Evolutionary conservation across 1,140 invertebrate species (phyloP), one percentile per base, ranked within the genome.

Genomic region (Vanessa atalanta): DNA sequence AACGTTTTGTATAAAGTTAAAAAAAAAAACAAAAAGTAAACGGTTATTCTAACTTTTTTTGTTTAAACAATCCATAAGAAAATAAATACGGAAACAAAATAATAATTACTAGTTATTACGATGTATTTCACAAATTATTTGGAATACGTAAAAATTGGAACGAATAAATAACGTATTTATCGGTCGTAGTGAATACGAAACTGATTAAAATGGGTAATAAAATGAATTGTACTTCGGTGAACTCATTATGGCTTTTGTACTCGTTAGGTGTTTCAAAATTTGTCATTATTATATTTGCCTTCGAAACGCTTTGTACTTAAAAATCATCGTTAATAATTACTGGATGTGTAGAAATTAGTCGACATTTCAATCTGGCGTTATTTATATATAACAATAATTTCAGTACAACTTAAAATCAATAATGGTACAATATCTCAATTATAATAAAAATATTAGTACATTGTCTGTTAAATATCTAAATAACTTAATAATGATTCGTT

Each of bases 301-400:
- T 73, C 70, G 79, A 81, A 83, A 79, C 79, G 85, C 83, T 87
- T 88, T 76, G 82, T 88, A 87, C 83, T 88, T 88, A 88, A 83
- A 72, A n/a, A 50, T 66, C 26, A 51, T 26, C 31, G 53, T 69
- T n/a, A 9, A 51, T 14, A 51, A 67, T 65, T 65, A 31, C 50
- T 65, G 47, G 2, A 65, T 70, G 57, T 66, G 23, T 61, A 61
- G 57, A 60, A 55, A 60, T 60, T 60, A 60, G 23, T 37, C 20
- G 31, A 57, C 23, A 57, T 57, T 37, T 37, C 23, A 37, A 8
- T 23, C 16, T 37, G 8, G 26, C 57, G 57, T 61, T 61, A 61
- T 61, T 61, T 61, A 57, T 57, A 61, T 37, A 16, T 37, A 61
- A 61, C 20, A 16, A 57, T 57, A 57, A 23, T 57, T 57, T 57